phyloP scores from a whole-genome alignment of 1,140 invertebrate genomes.

The Bombus ignitus region DNA sequence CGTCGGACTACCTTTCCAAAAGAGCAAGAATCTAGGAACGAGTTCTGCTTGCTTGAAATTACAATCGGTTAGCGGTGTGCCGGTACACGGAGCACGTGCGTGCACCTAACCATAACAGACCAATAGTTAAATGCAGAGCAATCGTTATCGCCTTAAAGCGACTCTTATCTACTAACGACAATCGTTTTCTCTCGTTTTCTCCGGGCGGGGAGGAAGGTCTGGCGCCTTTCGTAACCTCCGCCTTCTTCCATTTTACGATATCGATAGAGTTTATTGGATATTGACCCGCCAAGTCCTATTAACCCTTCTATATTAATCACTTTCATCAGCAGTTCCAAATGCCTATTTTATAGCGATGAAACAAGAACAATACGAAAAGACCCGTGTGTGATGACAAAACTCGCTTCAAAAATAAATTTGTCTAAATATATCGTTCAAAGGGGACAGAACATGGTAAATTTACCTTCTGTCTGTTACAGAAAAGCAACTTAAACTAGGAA shows the following conservation, averaged over 20 bases:
- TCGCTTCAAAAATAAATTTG: no score
- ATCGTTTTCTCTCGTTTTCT: background rate
- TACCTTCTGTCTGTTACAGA: no score
- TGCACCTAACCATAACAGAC: background rate
- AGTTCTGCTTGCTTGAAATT: constrained; percentile 73
- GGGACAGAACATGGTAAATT: no score
- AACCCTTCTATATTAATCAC: background rate
- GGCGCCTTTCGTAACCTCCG: background rate
- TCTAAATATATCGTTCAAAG: no score
- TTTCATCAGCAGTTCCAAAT: background rate
- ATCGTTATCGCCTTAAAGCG: background rate
- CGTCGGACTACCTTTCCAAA: constrained; percentile 75
- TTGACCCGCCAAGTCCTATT: background rate
- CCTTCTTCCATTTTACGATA: background rate
- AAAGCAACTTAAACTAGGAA: no score
- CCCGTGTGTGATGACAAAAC: no score
- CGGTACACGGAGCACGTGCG: constrained; percentile 7
- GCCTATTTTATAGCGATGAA: background rate
- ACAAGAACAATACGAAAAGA: no score
- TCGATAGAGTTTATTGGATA: background rate
- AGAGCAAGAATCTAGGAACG: constrained; percentile 77
- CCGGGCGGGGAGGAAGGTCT: background rate
- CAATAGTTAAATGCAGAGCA: background rate
- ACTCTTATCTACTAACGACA: background rate
- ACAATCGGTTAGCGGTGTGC: constrained; percentile 52